Percentiles rank a stretch among this genome's conserved stretches.
Evolutionary conservation across 1,140 invertebrate genomes (phyloP).

Genomic region (Drosophila hydei): DNA sequence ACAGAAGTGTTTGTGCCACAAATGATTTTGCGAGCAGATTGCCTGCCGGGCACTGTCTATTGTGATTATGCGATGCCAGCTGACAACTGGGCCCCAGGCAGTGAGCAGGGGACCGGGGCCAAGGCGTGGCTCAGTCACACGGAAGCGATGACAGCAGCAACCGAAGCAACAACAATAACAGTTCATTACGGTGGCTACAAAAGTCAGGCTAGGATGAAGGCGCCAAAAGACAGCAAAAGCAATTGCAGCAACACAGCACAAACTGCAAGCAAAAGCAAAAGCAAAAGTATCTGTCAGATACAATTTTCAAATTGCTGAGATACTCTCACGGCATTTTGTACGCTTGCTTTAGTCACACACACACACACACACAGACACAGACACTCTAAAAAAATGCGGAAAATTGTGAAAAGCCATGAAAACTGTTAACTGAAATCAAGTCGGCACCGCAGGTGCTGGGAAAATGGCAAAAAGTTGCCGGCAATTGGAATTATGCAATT

Average conservation of each 20-base stretch:
- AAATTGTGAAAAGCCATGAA: constrained; percentile 30
- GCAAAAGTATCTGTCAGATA: constrained; percentile 72
- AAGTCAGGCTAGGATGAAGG: constrained; percentile 57
- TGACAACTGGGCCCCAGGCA: constrained; percentile 57
- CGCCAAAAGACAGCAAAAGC: constrained; percentile 51
- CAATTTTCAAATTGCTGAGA: constrained; percentile 78
- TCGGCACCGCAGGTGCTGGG: constrained; percentile 35
- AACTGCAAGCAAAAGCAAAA: constrained; percentile 29
- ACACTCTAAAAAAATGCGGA: constrained; percentile 39
- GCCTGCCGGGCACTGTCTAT: constrained; percentile 65
- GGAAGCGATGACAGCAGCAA: constrained; percentile 56
- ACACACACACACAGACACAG: constrained; percentile 27
- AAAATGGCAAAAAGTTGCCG: constrained; percentile 30
- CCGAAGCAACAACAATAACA: constrained; percentile 37
- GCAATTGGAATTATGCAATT: constrained; percentile 54
- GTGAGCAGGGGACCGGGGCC: neutral
- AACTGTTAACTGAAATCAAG: constrained; percentile 44
- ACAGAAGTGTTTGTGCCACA: constrained; percentile 41
- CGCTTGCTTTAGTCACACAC: constrained; percentile 23
- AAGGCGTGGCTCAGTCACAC: constrained; percentile 43
- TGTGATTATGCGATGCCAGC: constrained; percentile 69
- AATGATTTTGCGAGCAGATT: constrained; percentile 50
- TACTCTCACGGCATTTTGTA: constrained; percentile 65
- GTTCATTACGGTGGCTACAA: constrained; percentile 64
- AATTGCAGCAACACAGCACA: constrained; percentile 21